Base-by-base conservation (phyloP, 2,888 invertebrate species). In the Tenthredo distinguenda region DNA sequence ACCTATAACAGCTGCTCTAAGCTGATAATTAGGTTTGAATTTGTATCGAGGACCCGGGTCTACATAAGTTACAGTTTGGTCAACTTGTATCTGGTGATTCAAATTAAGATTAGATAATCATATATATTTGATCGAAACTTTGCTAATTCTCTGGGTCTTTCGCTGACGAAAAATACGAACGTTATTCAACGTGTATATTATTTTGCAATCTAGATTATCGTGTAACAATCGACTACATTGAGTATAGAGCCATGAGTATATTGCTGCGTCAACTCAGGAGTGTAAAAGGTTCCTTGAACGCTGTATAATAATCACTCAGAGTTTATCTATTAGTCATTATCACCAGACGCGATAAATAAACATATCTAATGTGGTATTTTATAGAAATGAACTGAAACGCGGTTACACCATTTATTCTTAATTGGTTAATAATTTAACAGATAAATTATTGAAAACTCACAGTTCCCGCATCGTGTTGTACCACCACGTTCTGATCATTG, bases 381-480 rank as follows among this genome's bases (percentile, higher is more conserved):
- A 26, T 40, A 2, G 15, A n/a, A 31, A 47, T 77, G 34, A 31
- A 50, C 34, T 26, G 72, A 43, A 26, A 43, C 31, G 10, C 43
- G 72, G 10, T 37, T 37, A 71, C 71, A 71, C 12, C 26, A 43
- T 74, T 10, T 1, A 21, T 81, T 55, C 10, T 40, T 12, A 21
- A 83, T 21, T 47, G 21, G 6, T 21, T n/a, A 9, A 15, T 18
- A 37, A 34, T 85, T 50, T 40, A 40, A 10, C n/a, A 15, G 6
- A 26, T 10, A 5, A 15, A 83, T 18, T 5, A 58, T 37, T 40
- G 31, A 47, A 74, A 68, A 83, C 86, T 95, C 91, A 98, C 97
- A 90, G 96, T 96, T 21, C 97, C 97, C 90, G 97, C 97, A 92
- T 99, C 99, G 93, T 98, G 97, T 88, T 95, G 94, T 15, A 99